Base-by-base conservation (phyloP, 2,888 invertebrate genomes). In the Drosophila leonis region DNA sequence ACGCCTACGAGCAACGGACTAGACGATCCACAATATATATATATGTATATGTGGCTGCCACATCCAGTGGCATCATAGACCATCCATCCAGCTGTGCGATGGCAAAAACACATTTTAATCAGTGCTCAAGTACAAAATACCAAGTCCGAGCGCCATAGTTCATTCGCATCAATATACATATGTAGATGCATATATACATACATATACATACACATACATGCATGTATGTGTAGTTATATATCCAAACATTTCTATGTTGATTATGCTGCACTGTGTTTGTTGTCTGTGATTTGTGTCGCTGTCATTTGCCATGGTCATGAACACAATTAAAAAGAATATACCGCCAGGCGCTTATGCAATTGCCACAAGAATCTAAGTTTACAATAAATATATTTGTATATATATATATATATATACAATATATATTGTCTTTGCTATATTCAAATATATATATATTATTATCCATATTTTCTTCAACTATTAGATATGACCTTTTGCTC, bases 101-200 rank as follows among this genome's bases (percentile, higher is more conserved):
- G 82, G 39, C 39, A 66, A 76, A 68, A 76, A 76, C 75, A 76
- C 82, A 85, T 85, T 90, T 89, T 90, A 89, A 89, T 90, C 89
- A 90, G 75, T 63, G 86, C 90, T 82, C 89, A 89, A 89, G 89
- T 86, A 90, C 90, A 77, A 70, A 71, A 72, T 65, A 48, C 52
- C 67, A 59, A 75, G 80, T 61, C 82, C 68, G 67, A 72, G 72
- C 63, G 63, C 72, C 65, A 64, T 79, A 78, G 78, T 78, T 78
- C 80, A 76, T 78, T 74, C 72, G 77, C 73, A 73, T 77, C 72
- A n/a, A n/a, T n/a, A n/a, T n/a, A n/a, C n/a, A 71, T 44, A 70
- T 64, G 57, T 52, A 41, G 33, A 60, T 13, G 27, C 48, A 48
- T 7, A 57, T 20, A 33, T 10, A 29, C 10, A 59, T 39, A 39